Percentiles rank a stretch among this genome's conserved stretches.
phyloP scores from a whole-genome alignment of 2,888 invertebrate species.

The Heliconius ismenius region DNA sequence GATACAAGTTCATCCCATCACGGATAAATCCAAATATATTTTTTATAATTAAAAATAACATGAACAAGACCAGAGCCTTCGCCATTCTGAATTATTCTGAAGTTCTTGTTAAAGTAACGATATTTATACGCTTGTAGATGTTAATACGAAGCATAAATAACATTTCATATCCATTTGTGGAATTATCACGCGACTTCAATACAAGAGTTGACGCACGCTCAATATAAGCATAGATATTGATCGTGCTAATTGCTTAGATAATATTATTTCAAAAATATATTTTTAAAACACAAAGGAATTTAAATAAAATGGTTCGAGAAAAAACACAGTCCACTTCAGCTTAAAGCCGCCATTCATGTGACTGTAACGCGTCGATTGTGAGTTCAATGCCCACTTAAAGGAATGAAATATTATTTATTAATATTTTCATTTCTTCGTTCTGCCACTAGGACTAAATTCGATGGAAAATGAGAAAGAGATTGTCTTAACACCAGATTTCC shows the following conservation, averaged over 20 bases:
- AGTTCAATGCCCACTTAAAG: too few species aligned
- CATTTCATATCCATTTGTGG: slow-evolving; percentile 3
- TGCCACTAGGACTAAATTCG: too few species aligned
- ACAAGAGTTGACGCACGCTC: not conserved
- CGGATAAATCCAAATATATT: slow-evolving; percentile 48
- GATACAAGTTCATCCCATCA: slow-evolving; percentile 60
- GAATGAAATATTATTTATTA: too few species aligned
- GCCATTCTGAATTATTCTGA: slow-evolving; percentile 54
- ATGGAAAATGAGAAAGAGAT: too few species aligned
- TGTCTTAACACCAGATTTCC: too few species aligned
- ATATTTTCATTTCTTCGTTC: too few species aligned
- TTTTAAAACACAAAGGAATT: not conserved
- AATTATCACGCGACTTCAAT: slow-evolving; percentile 18
- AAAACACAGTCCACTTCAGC: too few species aligned
- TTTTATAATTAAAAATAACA: slow-evolving; percentile 51
- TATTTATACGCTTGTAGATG: slow-evolving; percentile 28
- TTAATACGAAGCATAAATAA: slow-evolving; percentile 36
- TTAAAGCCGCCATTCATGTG: too few species aligned
- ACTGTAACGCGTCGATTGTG: too few species aligned
- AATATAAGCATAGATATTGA: not conserved
- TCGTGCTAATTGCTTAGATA: not conserved
- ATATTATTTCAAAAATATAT: not conserved
- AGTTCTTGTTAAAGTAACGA: not conserved
- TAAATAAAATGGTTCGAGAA: not conserved
- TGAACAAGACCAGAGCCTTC: slow-evolving; percentile 51